Percentiles rank a stretch among this genome's conserved stretches.
These are phyloP conservation scores for Lycaena phlaeas DNA, from an alignment of 2,888 invertebrate genomes.

Conservation along the genomic window DNA sequence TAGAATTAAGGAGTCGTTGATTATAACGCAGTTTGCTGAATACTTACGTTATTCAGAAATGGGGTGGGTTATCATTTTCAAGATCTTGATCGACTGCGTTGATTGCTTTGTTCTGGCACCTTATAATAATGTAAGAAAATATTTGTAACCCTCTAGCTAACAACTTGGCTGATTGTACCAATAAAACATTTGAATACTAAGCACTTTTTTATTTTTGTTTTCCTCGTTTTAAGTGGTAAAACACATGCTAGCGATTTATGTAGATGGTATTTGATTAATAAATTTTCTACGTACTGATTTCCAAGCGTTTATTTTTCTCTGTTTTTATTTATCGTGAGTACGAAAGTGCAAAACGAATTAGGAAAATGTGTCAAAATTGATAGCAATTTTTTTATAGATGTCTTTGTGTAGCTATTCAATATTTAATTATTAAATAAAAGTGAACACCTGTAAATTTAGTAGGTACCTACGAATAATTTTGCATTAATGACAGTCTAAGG, in stretches of 20 bases:
- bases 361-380: too few relatives aligned
- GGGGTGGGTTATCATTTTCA: conserved; percentile 44
- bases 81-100: conserved; percentile 47
- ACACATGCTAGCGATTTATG: background rate
- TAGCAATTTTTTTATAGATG: too few relatives aligned
- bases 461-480: too few relatives aligned
- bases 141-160: background rate
- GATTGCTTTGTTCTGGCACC: conserved; percentile 50
- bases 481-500: too few relatives aligned
- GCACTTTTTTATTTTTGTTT: background rate
- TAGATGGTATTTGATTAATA: too few relatives aligned
- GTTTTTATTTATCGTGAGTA: too few relatives aligned
- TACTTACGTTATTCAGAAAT: conserved; percentile 54
- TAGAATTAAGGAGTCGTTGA: conserved; percentile 62
- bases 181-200: background rate
- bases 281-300: too few relatives aligned
- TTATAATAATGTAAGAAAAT: conserved; percentile 12
- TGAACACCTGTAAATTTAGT: too few relatives aligned
- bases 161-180: background rate
- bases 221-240: background rate
- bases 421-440: too few relatives aligned
- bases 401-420: too few relatives aligned
- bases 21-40: conserved; percentile 62
- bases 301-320: too few relatives aligned
- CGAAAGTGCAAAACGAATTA: too few relatives aligned